Percentiles rank a stretch among this genome's conserved stretches.
These are phyloP conservation scores for Cryptotermes secundus DNA, from an alignment of 1,140 invertebrate species.

Conservation along the genomic window DNA sequence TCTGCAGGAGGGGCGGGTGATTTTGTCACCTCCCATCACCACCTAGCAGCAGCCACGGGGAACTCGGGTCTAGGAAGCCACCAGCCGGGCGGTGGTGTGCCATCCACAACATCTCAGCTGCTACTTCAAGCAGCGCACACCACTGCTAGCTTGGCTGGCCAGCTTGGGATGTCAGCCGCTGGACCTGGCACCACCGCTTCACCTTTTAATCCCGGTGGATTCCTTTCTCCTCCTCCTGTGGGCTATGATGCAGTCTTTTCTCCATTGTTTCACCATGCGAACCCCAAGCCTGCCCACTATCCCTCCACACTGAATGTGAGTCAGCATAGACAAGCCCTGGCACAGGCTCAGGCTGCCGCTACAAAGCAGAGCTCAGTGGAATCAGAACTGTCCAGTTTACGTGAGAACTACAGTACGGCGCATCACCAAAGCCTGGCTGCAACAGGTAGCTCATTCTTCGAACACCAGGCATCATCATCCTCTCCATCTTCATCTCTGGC, in stretches of 20 bases:
- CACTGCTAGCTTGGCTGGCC: conserved; percentile 59
- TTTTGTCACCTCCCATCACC: conserved; percentile 56
- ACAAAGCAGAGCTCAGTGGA: conserved; percentile 55
- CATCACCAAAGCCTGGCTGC: conserved; percentile 45
- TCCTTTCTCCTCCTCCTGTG: conserved; percentile 62
- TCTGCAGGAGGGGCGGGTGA: conserved; percentile 57
- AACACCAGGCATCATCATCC: conserved; percentile 56
- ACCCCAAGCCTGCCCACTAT: conserved; percentile 59
- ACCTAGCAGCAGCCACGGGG: conserved; percentile 49
- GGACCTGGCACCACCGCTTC: conserved; percentile 51
- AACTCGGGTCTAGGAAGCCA: conserved; percentile 49
- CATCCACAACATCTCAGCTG: conserved; percentile 61
- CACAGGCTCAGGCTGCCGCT: conserved; percentile 36
- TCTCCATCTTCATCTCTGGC: conserved; percentile 49
- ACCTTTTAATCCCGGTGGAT: conserved; percentile 67
- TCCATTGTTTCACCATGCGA: conserved; percentile 68
- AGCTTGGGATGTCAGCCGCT: conserved; percentile 45
- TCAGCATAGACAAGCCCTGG: conserved; percentile 48
- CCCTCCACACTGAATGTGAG: conserved; percentile 46
- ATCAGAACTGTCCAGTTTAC: conserved; percentile 56
- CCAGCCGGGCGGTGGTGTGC: conserved; percentile 51
- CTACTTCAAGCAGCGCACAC: conserved; percentile 62
- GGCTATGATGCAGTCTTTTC: conserved; percentile 70
- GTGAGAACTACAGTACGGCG: conserved; percentile 56
- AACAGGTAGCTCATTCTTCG: conserved; percentile 21